Base-by-base conservation (phyloP, 1,140 invertebrate genomes). In the Drosophila pectinifera region DNA sequence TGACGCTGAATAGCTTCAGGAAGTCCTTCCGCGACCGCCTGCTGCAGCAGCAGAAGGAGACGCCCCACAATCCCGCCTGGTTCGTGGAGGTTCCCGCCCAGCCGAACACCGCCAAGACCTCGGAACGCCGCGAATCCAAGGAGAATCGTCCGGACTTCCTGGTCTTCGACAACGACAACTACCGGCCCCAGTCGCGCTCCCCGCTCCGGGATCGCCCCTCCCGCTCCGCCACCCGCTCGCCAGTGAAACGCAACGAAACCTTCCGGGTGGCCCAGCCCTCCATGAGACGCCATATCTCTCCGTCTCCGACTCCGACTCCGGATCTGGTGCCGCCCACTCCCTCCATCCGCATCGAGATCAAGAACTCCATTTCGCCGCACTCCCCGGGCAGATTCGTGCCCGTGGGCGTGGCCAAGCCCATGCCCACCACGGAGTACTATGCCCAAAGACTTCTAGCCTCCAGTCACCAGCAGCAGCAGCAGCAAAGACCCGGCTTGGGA, bases 1-100 rank as follows among this genome's bases (percentile, higher is more conserved):
- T 92, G 10, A 92, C 91, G 0, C n/a, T 92, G 6, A 92, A 84
- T 57, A 92, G 91, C 58, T 92, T 92, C 55, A 84, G 91, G 16
- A 92, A 92, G 64, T 92, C 91, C 14, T 92, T 92, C 45, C 80
- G 91, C 10, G 91, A 92, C n/a, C 86, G 88, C 7, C 54, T 92
- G 67, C 49, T 92, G 54, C 73, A 84, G 46, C 83, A 90, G 42
- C 91, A 92, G 36, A 88, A 91, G 34, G 76, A 92, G 24, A 53
- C 78, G 3, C 78, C 91, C 0, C 81, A 92, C 13, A 92, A 92
- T 90, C 91, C 91, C 26, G 80, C 91, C 54, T 92, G 91, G 91
- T 92, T 92, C 46, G 89, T 92, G 1, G 83, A 90, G 54, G 91
- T 92, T 34, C 91, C 91, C 16, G 53, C 73, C 16, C 45, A 51